Base-by-base conservation (phyloP, 2,113 vertebrate genomes). In the Pseudopodoces humilis region DNA sequence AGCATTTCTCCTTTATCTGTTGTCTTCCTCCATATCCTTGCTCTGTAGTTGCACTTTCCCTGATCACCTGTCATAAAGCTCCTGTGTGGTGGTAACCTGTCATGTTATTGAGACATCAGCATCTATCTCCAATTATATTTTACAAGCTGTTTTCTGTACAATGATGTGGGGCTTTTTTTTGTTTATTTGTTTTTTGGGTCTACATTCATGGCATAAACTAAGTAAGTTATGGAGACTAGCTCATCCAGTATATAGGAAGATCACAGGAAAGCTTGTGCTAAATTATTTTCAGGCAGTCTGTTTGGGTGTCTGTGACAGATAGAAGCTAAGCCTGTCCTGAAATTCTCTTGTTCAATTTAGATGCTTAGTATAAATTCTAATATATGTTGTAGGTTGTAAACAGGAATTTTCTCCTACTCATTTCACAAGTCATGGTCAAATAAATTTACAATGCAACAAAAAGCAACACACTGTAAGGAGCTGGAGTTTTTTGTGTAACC, bases 391-490 rank as follows among this genome's bases (percentile, higher is more conserved):
- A 86, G 17, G 67, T 82, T 83, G 83, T 88, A 96, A 96, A 84
- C 60, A 94, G 39, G 56, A 88, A 85, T 96, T 95, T 96, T 62
- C 41, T 97, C 77, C 87, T 91, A 95, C 67, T 90, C 72, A 58
- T 93, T 97, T 96, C 64, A 93, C 47, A 88, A 95, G 58, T 85
- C 37, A 92, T 46, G n/a, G 81, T 46, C 83, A 93, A 84, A 95
- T 64, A 87, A 95, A 96, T 69, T 60, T 86, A 39, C 7, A 83
- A 11, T 79, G 75, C 28, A 81, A 41, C 25, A 79, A 92, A 94
- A 92, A 44, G 4, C 46, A 84, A 76, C 12, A 82, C 25, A 70
- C 9, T 37, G 35, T 84, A 81, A 56, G 67, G 49, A 64, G 17
- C 7, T 81, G 86, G 46, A 86, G 46, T 21, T 89, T 85, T 88